Evolutionary conservation across 2,797 vertebrate species (phyloP).

Genomic region (Pseudomugil tenellus): DNA sequence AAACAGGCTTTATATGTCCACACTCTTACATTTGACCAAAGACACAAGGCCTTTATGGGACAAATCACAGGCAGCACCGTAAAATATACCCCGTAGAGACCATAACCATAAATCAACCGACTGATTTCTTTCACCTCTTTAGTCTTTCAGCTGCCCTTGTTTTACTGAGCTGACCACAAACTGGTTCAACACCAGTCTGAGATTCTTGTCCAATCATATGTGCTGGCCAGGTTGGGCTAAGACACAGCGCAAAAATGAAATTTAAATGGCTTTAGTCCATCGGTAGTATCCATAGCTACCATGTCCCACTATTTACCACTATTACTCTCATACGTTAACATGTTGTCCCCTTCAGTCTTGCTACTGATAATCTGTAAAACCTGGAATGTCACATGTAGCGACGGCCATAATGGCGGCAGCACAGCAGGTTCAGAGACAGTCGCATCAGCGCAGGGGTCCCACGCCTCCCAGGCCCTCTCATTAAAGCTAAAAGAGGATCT

Average conservation of each 20-base stretch:
- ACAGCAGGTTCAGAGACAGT: slow-evolving; percentile 70
- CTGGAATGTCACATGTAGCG: slow-evolving; percentile 51
- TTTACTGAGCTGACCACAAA: slow-evolving; percentile 56
- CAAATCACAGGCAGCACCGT: slow-evolving; percentile 62
- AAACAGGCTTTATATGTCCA: slow-evolving; percentile 63
- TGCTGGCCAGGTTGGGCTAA: slow-evolving; percentile 39
- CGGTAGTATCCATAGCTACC: slow-evolving; percentile 11
- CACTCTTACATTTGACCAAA: slow-evolving; percentile 59
- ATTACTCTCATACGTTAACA: slow-evolving; percentile 9
- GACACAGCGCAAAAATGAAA: slow-evolving; percentile 16
- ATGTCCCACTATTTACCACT: slow-evolving; percentile 9
- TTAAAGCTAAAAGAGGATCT: slow-evolving; percentile 82
- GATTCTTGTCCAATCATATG: slow-evolving; percentile 35
- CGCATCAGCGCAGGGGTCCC: slow-evolving; percentile 71
- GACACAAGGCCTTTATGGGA: slow-evolving; percentile 67
- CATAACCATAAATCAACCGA: slow-evolving; percentile 59
- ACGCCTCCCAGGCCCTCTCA: slow-evolving; percentile 79
- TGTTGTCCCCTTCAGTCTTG: neutral
- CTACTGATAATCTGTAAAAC: slow-evolving; percentile 42
- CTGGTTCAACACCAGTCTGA: slow-evolving; percentile 48
- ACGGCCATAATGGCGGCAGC: slow-evolving; percentile 46
- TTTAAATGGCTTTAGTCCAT: slow-evolving; percentile 7
- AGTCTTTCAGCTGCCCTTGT: slow-evolving; percentile 46
- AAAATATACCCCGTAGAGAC: slow-evolving; percentile 57
- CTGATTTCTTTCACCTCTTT: slow-evolving; percentile 59